Evolutionary conservation across 2,888 invertebrate species (phyloP).

Genomic region (Macrosoma leucophasiata): DNA sequence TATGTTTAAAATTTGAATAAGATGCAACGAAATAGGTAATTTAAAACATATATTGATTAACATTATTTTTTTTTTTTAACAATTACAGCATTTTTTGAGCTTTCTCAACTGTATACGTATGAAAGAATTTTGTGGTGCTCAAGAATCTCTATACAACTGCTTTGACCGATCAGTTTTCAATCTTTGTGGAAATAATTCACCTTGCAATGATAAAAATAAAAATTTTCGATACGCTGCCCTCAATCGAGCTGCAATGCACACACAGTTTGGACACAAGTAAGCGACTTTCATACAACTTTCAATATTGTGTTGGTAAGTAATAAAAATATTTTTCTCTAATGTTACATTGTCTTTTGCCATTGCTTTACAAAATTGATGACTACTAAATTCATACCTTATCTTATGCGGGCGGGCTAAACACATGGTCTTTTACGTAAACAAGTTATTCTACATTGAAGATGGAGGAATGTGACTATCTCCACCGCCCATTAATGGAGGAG

Average conservation of each 20-base stretch:
- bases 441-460: too few species aligned
- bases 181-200: conserved; percentile 45
- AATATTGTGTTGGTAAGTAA: too few species aligned
- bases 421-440: too few species aligned
- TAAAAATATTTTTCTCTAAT: too few species aligned
- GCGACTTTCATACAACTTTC: conserved; percentile 23
- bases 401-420: too few species aligned
- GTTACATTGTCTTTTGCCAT: too few species aligned
- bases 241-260: conserved; percentile 92
- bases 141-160: conserved; percentile 87
- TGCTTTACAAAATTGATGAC: too few species aligned
- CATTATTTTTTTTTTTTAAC: conserved; percentile 7
- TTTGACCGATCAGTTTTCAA: conserved; percentile 80
- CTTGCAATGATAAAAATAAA: conserved; percentile 73
- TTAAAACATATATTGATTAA: too few species aligned
- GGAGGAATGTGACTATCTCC: too few species aligned
- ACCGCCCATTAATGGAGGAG: too few species aligned
- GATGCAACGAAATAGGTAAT: neutral
- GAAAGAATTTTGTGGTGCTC: conserved; percentile 89
- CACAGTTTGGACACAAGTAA: conserved; percentile 88
- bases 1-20: conserved; percentile 1
- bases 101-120: conserved; percentile 92
- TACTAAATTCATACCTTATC: too few species aligned
- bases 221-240: conserved; percentile 91
- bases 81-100: conserved; percentile 90